Evolutionary conservation across 2,113 vertebrate species (phyloP).

Genomic region (Paratilapia polleni): DNA sequence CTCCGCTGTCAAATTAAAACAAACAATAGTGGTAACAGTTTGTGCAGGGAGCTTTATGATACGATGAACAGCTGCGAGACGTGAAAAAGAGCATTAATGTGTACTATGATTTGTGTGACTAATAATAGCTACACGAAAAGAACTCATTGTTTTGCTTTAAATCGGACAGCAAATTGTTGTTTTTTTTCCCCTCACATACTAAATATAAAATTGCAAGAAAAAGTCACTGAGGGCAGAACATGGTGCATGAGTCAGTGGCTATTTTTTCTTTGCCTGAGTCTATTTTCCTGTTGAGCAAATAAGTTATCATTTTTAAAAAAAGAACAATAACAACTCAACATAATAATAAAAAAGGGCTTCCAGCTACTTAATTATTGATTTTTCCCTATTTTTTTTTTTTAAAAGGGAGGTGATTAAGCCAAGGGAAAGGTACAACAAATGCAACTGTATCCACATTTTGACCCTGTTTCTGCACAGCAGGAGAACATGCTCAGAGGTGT

Average conservation of each 20-base stretch:
- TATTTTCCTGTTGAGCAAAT: constrained; percentile 21
- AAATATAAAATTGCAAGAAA: constrained; percentile 21
- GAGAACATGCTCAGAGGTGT: background rate
- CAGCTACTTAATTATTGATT: constrained; percentile 32
- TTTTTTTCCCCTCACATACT: background rate
- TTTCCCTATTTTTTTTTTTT: background rate
- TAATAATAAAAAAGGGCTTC: constrained; percentile 39
- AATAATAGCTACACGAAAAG: constrained; percentile 40
- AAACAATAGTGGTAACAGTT: constrained; percentile 57
- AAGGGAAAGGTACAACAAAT: background rate
- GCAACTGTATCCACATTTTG: constrained; percentile 10
- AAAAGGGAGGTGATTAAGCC: constrained; percentile 11
- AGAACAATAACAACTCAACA: constrained; percentile 33
- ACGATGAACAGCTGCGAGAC: constrained; percentile 39
- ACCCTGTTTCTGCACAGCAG: constrained; percentile 1
- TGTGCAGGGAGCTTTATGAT: constrained; percentile 42
- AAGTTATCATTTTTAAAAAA: constrained; percentile 19
- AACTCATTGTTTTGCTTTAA: constrained; percentile 3
- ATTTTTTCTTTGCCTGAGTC: constrained; percentile 13
- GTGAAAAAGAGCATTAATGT: constrained; percentile 27
- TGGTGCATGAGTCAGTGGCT: constrained; percentile 6
- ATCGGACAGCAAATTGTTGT: constrained; percentile 14
- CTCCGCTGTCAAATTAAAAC: constrained; percentile 63
- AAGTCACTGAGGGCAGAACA: constrained; percentile 23
- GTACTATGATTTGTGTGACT: constrained; percentile 37